Evolutionary conservation across 2,888 invertebrate species (phyloP).

Genomic region (Torymus aiolomorphi): DNA sequence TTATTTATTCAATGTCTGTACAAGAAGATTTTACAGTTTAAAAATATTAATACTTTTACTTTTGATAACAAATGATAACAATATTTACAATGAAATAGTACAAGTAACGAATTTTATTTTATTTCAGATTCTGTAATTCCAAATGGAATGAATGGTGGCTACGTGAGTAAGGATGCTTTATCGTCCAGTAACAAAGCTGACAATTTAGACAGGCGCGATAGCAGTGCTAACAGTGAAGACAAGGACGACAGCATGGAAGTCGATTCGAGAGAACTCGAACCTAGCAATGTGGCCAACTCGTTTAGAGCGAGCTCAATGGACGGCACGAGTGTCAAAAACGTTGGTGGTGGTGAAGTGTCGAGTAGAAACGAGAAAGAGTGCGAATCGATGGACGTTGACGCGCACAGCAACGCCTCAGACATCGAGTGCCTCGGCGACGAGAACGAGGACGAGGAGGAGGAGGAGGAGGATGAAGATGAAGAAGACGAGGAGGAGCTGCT

Average conservation of each 20-base stretch:
- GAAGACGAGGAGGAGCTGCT: constrained; percentile 72
- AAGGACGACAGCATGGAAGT: constrained; percentile 59
- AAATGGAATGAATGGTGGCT: constrained; percentile 76
- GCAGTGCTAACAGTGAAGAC: constrained; percentile 61
- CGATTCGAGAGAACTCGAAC: constrained; percentile 55
- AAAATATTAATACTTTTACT: too few relatives aligned
- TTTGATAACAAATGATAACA: too few relatives aligned
- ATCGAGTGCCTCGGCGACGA: constrained; percentile 72
- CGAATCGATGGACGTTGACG: constrained; percentile 71
- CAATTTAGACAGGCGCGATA: constrained; percentile 44
- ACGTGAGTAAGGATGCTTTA: constrained; percentile 67
- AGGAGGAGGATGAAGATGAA: too few relatives aligned
- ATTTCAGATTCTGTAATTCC: constrained; percentile 73
- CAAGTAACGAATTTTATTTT: not conserved
- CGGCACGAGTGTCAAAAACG: constrained; percentile 38
- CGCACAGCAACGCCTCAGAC: constrained; percentile 70
- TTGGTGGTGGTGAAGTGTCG: constrained; percentile 70
- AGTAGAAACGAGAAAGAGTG: constrained; percentile 46
- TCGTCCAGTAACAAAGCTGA: constrained; percentile 66
- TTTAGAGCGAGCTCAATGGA: not conserved
- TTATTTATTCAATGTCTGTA: too few relatives aligned
- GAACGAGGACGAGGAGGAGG: constrained; percentile 53
- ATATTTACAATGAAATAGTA: too few relatives aligned
- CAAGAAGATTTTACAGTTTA: too few relatives aligned
- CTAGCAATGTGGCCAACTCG: constrained; percentile 48